Conservation (phyloP, 2,888 invertebrate species). For the Cheilosia scutellata region DNA sequence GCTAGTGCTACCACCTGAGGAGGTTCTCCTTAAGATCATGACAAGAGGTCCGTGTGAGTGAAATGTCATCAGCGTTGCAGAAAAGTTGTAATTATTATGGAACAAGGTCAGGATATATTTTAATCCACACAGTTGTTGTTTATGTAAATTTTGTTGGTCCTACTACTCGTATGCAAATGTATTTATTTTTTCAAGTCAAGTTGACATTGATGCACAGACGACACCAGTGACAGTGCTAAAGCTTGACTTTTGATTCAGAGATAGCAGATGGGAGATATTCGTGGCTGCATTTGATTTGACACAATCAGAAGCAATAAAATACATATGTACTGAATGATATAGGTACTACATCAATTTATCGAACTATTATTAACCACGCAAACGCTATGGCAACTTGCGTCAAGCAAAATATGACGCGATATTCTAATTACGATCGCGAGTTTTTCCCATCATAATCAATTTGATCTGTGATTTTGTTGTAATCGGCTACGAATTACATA, state of each 20-base stretch:
- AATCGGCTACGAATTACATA: too few relatives aligned
- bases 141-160: slow-evolving; percentile 36
- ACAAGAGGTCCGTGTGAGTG: slow-evolving; percentile 41
- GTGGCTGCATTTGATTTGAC: slow-evolving; percentile 17
- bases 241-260: slow-evolving; percentile 5
- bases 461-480: too few relatives aligned
- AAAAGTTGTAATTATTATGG: slow-evolving; percentile 51
- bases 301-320: slow-evolving; percentile 45
- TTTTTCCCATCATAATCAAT: too few relatives aligned
- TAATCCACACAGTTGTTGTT: slow-evolving; percentile 37
- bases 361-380: neutral
- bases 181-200: slow-evolving; percentile 41
- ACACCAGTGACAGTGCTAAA: neutral
- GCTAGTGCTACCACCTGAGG: slow-evolving; percentile 27
- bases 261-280: slow-evolving; percentile 4
- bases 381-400: slow-evolving; percentile 52
- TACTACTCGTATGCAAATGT: neutral
- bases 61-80: slow-evolving; percentile 40
- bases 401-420: slow-evolving; percentile 20
- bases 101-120: slow-evolving; percentile 63
- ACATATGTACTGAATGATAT: neutral
- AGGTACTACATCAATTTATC: neutral
- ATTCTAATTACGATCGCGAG: slow-evolving; percentile 30
- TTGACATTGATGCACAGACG: neutral
- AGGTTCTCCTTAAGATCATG: slow-evolving; percentile 39